Conservation (phyloP, 2,113 vertebrate species). For the Coryphaenoides rupestris region DNA sequence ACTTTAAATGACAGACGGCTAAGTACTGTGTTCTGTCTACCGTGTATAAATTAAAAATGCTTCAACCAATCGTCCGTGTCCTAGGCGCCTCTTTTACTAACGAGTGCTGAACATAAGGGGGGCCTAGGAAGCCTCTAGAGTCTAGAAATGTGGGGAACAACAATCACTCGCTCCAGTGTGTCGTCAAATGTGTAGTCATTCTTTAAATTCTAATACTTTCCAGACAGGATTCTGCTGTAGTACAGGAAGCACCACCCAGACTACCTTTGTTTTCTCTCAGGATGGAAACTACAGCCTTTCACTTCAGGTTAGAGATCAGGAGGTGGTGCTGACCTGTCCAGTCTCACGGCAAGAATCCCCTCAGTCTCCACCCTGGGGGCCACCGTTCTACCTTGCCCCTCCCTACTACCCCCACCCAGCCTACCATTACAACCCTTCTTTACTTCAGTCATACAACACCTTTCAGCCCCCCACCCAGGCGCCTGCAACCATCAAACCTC, state of each 20-base stretch:
- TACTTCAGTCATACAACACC: not conserved
- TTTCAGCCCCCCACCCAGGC: not conserved
- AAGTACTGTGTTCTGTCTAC: not conserved
- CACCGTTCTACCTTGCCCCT: conserved; percentile 58
- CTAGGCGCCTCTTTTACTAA: too few species aligned
- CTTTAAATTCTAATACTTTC: too few species aligned
- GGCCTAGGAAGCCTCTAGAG: too few species aligned
- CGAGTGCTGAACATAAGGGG: too few species aligned
- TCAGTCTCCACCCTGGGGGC: conserved; percentile 23
- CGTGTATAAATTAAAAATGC: not conserved
- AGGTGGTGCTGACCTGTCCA: conserved; percentile 43
- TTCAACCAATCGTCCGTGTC: too few species aligned
- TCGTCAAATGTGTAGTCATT: too few species aligned
- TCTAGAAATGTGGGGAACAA: too few species aligned
- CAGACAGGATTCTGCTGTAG: too few species aligned
- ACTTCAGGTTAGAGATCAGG: conserved; percentile 33
- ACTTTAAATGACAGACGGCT: too few species aligned
- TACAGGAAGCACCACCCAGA: not conserved
- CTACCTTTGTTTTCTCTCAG: conserved; percentile 26
- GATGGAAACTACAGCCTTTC: conserved; percentile 41
- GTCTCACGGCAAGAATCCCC: conserved; percentile 10
- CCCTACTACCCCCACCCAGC: conserved; percentile 55
- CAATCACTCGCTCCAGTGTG: too few species aligned
- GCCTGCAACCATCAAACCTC: not conserved
- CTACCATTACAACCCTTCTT: not conserved